Evolutionary conservation across 1,140 invertebrate species (phyloP), one percentile per base, ranked within the genome.

Genomic region (Bombus pascuorum): DNA sequence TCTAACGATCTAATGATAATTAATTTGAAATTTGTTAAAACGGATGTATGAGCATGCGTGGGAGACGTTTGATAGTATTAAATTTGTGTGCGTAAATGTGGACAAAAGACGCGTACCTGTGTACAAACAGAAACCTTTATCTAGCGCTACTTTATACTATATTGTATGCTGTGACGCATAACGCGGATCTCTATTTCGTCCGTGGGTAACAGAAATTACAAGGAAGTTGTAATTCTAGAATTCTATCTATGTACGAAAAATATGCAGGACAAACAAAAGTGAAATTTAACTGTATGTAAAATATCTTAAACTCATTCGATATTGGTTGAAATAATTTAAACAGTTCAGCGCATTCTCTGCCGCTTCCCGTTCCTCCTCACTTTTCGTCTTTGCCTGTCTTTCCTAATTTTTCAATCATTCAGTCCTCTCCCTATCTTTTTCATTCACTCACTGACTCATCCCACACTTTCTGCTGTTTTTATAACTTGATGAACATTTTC

Each of bases 1-100:
- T 90, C 86, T 92, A 93, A 93, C 86, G 87, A 91, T 86, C 72
- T 93, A 92, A 92, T 91, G 87, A 89, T 87, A 89, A 89, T 89
- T 91, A 87, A 85, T 88, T 91, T 87, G 73, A 28, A 86, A 88
- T 87, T 75, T 80, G 34, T 73, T 86, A 72, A 37, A 62, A 90
- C 15, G 75, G 12, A 87, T 81, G 86, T 42, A 72, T 74, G 80
- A n/a, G 62, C 15, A 62, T 80, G 44, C 59, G 62, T 62, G 68
- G n/a, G 34, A 57, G 32, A 84, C 28, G 70, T 78, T 87, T 59
- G 42, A 34, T 87, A 78, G 86, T 66, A 53, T 83, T 74, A 42
- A 77, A 71, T 74, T 66, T 42, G 37, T 22, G 53, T 77, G 66
- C 8, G 44, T 76, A 57, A 62, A 32, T 72, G n/a, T 77, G 68